Evolutionary conservation across 2,113 vertebrate genomes (phyloP).

Genomic region (Halcyon senegalensis): DNA sequence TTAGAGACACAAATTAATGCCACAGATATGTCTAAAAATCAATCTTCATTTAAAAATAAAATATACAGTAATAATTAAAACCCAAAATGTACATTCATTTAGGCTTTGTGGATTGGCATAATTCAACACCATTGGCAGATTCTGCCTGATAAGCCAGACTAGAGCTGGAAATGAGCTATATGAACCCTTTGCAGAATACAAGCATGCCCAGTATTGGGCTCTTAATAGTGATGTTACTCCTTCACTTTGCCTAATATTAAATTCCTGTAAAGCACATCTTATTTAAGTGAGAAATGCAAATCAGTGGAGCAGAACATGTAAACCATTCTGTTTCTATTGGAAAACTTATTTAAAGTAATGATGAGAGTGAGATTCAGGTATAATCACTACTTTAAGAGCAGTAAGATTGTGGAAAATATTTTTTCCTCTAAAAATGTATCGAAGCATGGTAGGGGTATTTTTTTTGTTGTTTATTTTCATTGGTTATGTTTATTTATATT

Average conservation of each 20-base stretch:
- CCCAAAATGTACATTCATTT: not conserved
- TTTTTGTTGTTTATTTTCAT: not conserved
- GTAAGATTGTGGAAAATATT: accelerated
- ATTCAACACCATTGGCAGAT: not conserved
- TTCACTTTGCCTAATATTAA: not conserved
- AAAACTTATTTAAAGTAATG: not conserved
- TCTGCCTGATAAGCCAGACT: not conserved
- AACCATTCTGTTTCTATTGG: not conserved
- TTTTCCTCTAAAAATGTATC: not conserved
- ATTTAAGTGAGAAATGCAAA: not conserved
- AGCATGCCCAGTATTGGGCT: not conserved
- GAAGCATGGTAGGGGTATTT: accelerated
- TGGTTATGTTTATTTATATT: not conserved
- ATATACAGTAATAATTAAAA: not conserved
- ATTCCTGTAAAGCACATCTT: not conserved
- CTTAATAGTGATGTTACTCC: not conserved
- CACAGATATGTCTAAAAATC: not conserved
- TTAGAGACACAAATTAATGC: not conserved
- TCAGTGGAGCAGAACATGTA: not conserved
- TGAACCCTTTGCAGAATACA: not conserved
- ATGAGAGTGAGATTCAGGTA: not conserved
- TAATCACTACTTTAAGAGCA: not conserved
- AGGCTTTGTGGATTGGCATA: not conserved
- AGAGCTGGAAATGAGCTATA: not conserved
- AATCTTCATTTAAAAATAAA: not conserved